A percentile compares a stretch with the other conserved stretches of the same genome.
phyloP scores from a whole-genome alignment of 2,113 vertebrate species.

The Morone saxatilis region DNA sequence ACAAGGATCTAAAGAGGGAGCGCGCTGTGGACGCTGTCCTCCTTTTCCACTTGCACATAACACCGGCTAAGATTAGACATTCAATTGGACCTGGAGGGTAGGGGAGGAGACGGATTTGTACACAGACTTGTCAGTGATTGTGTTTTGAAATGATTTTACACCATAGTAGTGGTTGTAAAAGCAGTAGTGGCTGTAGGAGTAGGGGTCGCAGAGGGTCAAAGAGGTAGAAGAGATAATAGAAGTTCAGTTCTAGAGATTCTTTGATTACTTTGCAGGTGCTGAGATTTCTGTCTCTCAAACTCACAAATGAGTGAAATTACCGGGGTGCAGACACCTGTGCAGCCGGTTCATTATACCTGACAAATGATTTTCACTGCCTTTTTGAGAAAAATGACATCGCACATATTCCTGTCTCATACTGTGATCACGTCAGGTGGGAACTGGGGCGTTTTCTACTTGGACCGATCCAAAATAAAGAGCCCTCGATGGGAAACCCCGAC shows the following conservation, averaged over 20 bases:
- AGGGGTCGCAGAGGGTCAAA: not conserved
- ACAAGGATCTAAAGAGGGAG: conserved; percentile 67
- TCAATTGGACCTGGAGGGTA: conserved; percentile 48
- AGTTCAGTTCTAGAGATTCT: not conserved
- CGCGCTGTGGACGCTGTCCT: conserved; percentile 56
- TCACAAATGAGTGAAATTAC: conserved; percentile 20
- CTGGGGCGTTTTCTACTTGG: not conserved
- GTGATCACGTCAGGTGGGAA: not conserved
- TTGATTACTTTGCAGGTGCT: conserved; percentile 2
- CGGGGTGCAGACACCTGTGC: not conserved
- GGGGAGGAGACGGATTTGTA: conserved; percentile 21
- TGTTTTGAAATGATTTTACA: conserved; percentile 30
- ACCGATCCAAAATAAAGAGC: not conserved
- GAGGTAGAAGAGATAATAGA: not conserved
- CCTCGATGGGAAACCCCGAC: not conserved
- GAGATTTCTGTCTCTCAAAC: not conserved
- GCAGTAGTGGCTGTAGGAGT: not conserved
- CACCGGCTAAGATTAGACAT: conserved; percentile 67
- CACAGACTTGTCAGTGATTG: conserved; percentile 28
- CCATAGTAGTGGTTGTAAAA: not conserved
- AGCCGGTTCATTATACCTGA: conserved; percentile 10
- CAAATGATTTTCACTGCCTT: not conserved
- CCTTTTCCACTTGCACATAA: conserved; percentile 64
- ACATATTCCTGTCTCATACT: not conserved
- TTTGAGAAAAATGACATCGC: not conserved